Percentiles rank a stretch among this genome's conserved stretches.
Conservation (phyloP, 2,113 vertebrate genomes). For the Platanista minor region DNA sequence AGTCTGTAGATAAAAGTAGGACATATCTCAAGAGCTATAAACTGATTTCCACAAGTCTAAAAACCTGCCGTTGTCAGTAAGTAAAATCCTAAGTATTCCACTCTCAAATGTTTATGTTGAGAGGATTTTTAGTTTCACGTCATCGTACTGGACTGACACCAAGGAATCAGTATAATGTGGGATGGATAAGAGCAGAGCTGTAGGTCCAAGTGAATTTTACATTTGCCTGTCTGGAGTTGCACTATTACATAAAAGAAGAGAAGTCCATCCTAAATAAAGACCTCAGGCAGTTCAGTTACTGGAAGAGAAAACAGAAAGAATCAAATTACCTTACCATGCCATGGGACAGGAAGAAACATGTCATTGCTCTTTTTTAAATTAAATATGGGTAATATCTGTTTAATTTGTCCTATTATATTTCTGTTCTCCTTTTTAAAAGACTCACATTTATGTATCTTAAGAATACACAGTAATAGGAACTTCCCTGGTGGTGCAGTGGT, state of each 20-base stretch:
- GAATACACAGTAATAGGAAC: neutral
- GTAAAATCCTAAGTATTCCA: neutral
- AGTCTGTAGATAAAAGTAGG: neutral
- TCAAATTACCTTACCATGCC: neutral
- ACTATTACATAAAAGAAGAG: neutral
- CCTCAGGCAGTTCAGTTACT: neutral
- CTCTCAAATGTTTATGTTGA: neutral
- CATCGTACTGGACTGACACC: neutral
- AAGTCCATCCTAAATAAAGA: neutral
- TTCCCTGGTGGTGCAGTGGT: too few relatives aligned
- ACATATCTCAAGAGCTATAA: neutral
- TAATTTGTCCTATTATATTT: neutral
- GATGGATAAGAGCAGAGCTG: neutral
- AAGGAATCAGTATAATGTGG: neutral
- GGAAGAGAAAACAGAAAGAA: neutral
- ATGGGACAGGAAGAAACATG: neutral
- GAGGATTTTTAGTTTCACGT: neutral
- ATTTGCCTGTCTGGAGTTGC: neutral
- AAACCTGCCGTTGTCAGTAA: neutral
- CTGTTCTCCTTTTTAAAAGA: neutral
- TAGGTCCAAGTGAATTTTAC: neutral
- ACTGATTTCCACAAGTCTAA: neutral
- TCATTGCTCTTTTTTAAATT: neutral
- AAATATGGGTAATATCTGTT: neutral
- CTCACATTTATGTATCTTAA: neutral